Base-by-base conservation (phyloP, 2,888 invertebrate species). In the Thymelicus sylvestris region DNA sequence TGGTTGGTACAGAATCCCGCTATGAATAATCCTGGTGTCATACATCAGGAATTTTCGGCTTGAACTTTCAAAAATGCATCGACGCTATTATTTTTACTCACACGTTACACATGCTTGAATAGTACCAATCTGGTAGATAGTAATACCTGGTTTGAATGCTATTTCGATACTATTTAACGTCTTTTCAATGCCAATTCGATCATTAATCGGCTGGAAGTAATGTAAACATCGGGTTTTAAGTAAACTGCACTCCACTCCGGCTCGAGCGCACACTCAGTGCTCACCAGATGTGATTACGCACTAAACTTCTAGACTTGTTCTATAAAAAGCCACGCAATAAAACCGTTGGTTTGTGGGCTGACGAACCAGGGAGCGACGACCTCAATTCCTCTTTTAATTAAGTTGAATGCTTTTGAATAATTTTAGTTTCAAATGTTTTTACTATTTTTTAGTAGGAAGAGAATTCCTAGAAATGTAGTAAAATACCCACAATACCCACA, bases 361-460 rank as follows among this genome's bases (percentile, higher is more conserved):
- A 74, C 66, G 76, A 76, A 73, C 74, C 66, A 62, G 73, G 73
- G 75, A 70, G 73, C 74, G 75, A 73, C 52, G 76, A 74, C 74
- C 75, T 74, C 75, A 72, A 47, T 62, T 62, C 19, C 15, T 19
- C 13, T 50, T 61, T 61, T 48, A 5, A 55, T 19, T 55, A 19
- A 19, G 19, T 24, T 59, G 12, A 31, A 55, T 24, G 39, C 19
- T 39, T 48, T 50, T 60, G 50, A 60, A 60, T 60, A 39, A 67
- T 67, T 48, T 48, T 67, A 61, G 48, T 13, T 67, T 59, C 10
- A 48, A 15, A 3, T 19, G 15, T 15, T 4, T 44, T 44, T 44
- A 4, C 44, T 44, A 44, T 44, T 44, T 44, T 10, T 0, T 31
- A 31, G 5, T 3, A 31, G 31, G 31, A 31, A 31, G 4, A 31